These are phyloP conservation scores for Acronicta aceris DNA, from an alignment of 2,888 invertebrate species.

Conservation along the genomic window DNA sequence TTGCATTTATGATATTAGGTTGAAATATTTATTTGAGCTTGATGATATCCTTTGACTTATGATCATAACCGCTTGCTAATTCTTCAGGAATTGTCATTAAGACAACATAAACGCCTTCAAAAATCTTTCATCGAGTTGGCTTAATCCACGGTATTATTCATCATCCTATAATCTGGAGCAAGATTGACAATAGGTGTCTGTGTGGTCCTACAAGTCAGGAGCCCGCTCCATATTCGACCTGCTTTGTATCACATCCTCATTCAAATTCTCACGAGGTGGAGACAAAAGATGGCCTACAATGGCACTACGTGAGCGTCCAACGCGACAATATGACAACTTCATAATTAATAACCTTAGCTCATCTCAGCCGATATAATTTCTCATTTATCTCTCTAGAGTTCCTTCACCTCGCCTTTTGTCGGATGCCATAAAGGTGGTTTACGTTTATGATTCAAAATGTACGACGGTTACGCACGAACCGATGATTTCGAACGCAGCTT, in stretches of 20 bases:
- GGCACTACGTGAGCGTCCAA: constrained; percentile 78
- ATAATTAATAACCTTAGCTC: constrained; percentile 88
- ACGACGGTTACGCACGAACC: constrained; percentile 85
- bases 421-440: constrained; percentile 80
- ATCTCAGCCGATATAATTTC: constrained; percentile 87
- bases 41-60: too few relatives aligned
- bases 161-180: constrained; percentile 43
- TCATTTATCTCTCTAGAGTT: constrained; percentile 85
- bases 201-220: constrained; percentile 83
- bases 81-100: not conserved
- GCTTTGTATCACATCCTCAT: constrained; percentile 75
- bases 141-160: constrained; percentile 14
- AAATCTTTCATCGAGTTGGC: constrained; percentile 5
- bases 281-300: constrained; percentile 82
- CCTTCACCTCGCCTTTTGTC: constrained; percentile 86
- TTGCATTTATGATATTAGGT: too few relatives aligned
- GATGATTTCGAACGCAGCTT: constrained; percentile 72
- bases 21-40: too few relatives aligned
- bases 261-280: constrained; percentile 84
- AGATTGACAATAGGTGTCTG: constrained; percentile 63
- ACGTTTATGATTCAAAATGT: constrained; percentile 84
- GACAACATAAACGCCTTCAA: constrained; percentile 1
- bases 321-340: constrained; percentile 86
- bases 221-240: constrained; percentile 73
- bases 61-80: too few relatives aligned